Evolutionary conservation across 2,888 invertebrate genomes (phyloP).

Genomic region (Aspidiotus rigidus): DNA sequence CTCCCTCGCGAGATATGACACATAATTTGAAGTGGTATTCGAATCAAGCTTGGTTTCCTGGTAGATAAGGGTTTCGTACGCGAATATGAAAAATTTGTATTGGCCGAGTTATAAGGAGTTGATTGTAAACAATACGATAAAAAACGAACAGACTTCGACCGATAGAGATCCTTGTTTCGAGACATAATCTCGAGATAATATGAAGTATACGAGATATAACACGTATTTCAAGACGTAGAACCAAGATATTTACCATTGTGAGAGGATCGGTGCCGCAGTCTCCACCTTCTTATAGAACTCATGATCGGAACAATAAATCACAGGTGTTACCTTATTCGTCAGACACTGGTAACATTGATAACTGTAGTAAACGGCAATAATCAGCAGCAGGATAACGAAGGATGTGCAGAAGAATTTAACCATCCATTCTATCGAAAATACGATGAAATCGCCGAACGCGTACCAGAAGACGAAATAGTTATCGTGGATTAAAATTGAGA

Average conservation of each 20-base stretch:
- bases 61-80: no score
- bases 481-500: constrained; percentile 16
- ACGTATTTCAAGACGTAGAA: no score
- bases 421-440: constrained; percentile 26
- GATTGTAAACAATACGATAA: no score
- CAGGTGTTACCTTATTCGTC: constrained; percentile 21
- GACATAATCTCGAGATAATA: no score
- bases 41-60: no score
- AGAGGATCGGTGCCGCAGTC: constrained; percentile 23
- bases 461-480: constrained; percentile 21
- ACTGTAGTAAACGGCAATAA: constrained; percentile 21
- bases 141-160: no score
- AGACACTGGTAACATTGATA: constrained; percentile 28
- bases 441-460: constrained; percentile 22
- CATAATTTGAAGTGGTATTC: no score
- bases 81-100: no score
- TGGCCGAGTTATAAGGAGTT: no score
- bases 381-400: constrained; percentile 17
- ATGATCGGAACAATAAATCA: constrained; percentile 22
- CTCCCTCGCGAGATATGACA: no score
- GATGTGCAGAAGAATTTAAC: constrained; percentile 19
- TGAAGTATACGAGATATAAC: no score
- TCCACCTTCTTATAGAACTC: constrained; percentile 23
- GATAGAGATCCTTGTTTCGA: no score
- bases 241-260: constrained; percentile 18